phyloP scores from a whole-genome alignment of 2,888 invertebrate genomes.

The Cryptosula pallasiana region DNA sequence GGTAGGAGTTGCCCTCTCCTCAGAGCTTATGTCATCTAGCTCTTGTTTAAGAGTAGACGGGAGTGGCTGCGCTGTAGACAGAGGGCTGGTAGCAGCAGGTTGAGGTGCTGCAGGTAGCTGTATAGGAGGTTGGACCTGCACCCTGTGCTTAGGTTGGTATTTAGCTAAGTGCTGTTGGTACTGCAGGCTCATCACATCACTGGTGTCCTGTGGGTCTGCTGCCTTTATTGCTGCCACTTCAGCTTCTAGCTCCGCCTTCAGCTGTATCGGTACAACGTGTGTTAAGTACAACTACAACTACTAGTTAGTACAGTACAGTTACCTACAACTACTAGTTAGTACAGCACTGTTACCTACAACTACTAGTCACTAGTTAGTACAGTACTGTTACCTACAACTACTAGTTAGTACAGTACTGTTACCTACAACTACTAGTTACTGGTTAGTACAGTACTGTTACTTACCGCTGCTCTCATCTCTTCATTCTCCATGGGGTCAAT shows the following conservation, averaged over 20 bases:
- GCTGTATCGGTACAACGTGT: too few relatives aligned
- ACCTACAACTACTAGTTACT: too few relatives aligned
- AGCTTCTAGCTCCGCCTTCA: slow-evolving; percentile 13
- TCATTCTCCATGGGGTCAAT: not conserved
- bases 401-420: too few relatives aligned
- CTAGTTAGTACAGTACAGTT: too few relatives aligned
- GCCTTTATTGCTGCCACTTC: slow-evolving; percentile 15
- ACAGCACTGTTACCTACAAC: too few relatives aligned
- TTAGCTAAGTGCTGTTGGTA: slow-evolving; percentile 17
- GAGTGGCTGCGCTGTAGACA: not conserved
- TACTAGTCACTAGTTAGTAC: too few relatives aligned
- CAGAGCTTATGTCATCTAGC: slow-evolving; percentile 8
- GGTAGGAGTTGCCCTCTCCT: not conserved
- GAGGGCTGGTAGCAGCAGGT: not conserved
- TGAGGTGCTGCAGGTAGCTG: not conserved
- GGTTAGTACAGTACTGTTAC: not conserved
- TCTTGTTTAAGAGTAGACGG: not conserved
- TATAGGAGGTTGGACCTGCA: not conserved
- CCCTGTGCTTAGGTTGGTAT: slow-evolving; percentile 13
- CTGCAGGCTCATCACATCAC: slow-evolving; percentile 4
- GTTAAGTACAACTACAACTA: too few relatives aligned
- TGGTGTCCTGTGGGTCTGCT: slow-evolving; percentile 6
- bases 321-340: too few relatives aligned
- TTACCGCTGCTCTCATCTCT: not conserved
- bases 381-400: too few relatives aligned